These are phyloP conservation scores for Sminthurinus aureus DNA, from an alignment of 2,888 invertebrate genomes.

Conservation along the genomic window DNA sequence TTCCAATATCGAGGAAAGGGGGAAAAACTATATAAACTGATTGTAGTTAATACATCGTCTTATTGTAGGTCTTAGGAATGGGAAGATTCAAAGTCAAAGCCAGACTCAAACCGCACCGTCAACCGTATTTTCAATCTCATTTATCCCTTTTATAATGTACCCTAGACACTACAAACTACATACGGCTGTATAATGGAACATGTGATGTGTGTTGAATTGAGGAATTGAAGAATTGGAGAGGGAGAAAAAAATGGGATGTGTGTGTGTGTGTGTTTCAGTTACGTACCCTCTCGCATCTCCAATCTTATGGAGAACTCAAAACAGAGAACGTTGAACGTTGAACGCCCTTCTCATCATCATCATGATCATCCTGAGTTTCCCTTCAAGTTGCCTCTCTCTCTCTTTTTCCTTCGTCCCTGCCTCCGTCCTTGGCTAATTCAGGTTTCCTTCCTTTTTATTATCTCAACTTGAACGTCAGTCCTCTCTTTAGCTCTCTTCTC, in stretches of 20 bases:
- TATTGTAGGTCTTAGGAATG: too few relatives aligned
- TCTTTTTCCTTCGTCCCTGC: neutral
- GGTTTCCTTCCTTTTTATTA: neutral
- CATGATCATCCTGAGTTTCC: neutral
- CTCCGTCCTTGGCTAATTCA: neutral
- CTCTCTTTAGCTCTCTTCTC: neutral
- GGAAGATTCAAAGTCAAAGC: too few relatives aligned
- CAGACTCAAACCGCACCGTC: too few relatives aligned
- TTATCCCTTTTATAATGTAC: neutral
- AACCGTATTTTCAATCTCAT: neutral
- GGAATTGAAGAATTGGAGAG: neutral
- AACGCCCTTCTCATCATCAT: constrained; percentile 1
- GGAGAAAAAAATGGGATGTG: neutral
- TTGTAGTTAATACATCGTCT: too few relatives aligned
- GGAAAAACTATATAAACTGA: too few relatives aligned
- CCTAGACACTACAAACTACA: too few relatives aligned
- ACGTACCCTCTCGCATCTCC: too few relatives aligned
- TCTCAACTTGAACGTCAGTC: neutral
- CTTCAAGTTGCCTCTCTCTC: neutral
- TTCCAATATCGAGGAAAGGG: too few relatives aligned
- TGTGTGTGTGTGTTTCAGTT: too few relatives aligned
- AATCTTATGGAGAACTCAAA: neutral
- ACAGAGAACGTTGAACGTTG: too few relatives aligned
- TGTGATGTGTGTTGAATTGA: neutral
- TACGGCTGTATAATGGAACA: neutral